Conservation (phyloP, 1,140 invertebrate genomes). For the Lepidurus apus region DNA sequence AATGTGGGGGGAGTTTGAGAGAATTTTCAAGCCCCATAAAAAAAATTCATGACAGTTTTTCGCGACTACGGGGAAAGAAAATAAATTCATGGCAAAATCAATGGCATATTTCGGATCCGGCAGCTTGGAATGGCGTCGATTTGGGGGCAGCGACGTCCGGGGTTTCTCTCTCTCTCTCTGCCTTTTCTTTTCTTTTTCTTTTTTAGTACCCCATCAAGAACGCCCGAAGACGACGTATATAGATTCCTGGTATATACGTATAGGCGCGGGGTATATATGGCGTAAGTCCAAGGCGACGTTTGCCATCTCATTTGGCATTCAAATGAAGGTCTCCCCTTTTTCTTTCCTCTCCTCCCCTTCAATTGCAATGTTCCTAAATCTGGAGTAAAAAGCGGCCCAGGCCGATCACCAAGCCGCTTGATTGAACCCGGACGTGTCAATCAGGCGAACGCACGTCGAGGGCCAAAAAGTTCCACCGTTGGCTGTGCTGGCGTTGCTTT, state of each 20-base stretch:
- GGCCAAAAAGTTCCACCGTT: not conserved
- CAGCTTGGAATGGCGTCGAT: not conserved
- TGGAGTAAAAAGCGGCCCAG: constrained; percentile 3
- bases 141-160: not conserved
- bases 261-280: constrained; percentile 5
- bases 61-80: not conserved
- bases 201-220: constrained; percentile 16
- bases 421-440: constrained; percentile 18
- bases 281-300: constrained; percentile 20
- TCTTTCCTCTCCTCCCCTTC: constrained; percentile 14
- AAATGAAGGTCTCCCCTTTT: not conserved
- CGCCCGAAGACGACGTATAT: not conserved
- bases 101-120: not conserved
- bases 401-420: constrained; percentile 14
- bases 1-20: too few relatives aligned
- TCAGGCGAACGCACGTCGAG: not conserved
- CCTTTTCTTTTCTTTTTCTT: not conserved
- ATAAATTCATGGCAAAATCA: constrained; percentile 9
- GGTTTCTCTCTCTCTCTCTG: not conserved
- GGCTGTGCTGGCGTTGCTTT: not conserved
- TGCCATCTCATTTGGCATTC: constrained; percentile 21
- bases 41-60: not conserved
- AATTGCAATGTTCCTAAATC: constrained; percentile 7
- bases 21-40: too few relatives aligned
- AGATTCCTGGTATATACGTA: not conserved